These are phyloP conservation scores for Coecobrya sp. DNA, from an alignment of 2,888 invertebrate genomes.

Conservation along the genomic window DNA sequence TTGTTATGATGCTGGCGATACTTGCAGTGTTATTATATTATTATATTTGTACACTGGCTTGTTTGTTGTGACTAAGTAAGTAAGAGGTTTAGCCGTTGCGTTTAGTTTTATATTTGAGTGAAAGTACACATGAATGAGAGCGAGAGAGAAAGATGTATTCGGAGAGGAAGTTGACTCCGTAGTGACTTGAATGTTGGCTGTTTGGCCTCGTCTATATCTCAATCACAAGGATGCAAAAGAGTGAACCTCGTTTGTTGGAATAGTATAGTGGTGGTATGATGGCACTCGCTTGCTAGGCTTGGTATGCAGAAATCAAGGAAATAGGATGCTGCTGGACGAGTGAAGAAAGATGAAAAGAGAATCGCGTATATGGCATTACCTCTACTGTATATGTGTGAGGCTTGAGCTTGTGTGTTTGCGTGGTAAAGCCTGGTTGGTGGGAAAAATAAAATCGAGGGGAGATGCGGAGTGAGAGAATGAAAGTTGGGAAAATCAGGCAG, in stretches of 20 bases:
- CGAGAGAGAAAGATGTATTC: slow-evolving; percentile 48
- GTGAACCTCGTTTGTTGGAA: slow-evolving; percentile 13
- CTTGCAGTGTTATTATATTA: neutral
- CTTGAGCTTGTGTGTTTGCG: neutral
- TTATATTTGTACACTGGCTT: neutral
- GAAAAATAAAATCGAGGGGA: neutral
- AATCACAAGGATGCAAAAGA: slow-evolving; percentile 45
- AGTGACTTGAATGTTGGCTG: slow-evolving; percentile 74
- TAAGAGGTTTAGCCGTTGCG: neutral
- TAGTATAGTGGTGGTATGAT: slow-evolving; percentile 1
- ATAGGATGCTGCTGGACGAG: slow-evolving; percentile 10
- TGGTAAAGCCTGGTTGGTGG: slow-evolving; percentile 2
- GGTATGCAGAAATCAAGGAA: neutral
- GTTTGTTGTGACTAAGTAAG: neutral
- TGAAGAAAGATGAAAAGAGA: neutral
- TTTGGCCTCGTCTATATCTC: slow-evolving; percentile 77
- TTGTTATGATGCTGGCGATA: slow-evolving; percentile 41
- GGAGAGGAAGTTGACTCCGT: slow-evolving; percentile 79
- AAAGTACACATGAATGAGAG: neutral
- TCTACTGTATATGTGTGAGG: neutral
- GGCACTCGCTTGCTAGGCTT: neutral
- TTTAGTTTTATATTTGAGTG: neutral
- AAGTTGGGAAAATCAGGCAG: slow-evolving; percentile 57
- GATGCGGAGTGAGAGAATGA: neutral
- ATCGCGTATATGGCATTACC: neutral